phyloP scores from a whole-genome alignment of 2,888 invertebrate genomes.

The Rotaria sp. region DNA sequence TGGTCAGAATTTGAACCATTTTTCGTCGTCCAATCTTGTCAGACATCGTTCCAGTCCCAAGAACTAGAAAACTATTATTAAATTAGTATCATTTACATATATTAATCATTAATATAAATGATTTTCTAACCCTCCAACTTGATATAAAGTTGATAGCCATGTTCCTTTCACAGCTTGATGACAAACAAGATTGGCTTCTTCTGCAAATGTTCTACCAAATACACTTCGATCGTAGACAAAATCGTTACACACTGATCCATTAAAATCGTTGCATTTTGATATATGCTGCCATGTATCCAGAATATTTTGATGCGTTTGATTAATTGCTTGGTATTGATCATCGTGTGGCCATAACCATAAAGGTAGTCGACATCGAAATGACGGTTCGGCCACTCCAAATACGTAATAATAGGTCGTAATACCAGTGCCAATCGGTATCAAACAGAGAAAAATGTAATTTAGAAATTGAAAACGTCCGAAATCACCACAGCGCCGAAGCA shows the following conservation, averaged over 20 bases:
- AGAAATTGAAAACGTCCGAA: not conserved
- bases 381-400: not conserved
- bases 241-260: not conserved
- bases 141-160: not conserved
- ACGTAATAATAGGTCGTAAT: not conserved
- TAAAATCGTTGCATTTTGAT: not conserved
- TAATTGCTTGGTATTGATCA: not conserved
- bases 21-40: not conserved
- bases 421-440: not conserved
- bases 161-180: not conserved
- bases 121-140: not conserved
- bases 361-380: not conserved
- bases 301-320: not conserved
- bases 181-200: no score
- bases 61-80: not conserved
- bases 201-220: not conserved
- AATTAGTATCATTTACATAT: no score
- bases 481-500: not conserved
- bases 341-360: not conserved
- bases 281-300: not conserved
- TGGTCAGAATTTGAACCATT: not conserved
- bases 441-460: not conserved
- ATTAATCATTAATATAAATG: no score
- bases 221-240: not conserved
- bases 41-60: not conserved